Evolutionary conservation across 1,140 invertebrate genomes (phyloP).

Genomic region (Bombus waltoni): DNA sequence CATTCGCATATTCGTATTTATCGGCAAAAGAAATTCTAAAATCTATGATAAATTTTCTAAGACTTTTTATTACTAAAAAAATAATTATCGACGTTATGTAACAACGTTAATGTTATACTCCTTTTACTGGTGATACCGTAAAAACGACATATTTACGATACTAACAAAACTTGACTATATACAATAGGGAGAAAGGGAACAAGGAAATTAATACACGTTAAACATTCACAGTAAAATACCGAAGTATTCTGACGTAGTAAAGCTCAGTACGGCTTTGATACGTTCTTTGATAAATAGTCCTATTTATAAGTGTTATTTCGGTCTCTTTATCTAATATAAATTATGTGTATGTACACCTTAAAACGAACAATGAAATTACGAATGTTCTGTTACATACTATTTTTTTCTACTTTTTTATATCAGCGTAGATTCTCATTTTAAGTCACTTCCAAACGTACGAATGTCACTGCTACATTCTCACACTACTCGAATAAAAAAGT

Average conservation of each 20-base stretch:
- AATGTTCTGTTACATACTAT: slow-evolving; percentile 16
- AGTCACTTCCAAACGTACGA: slow-evolving; percentile 13
- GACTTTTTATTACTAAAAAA: slow-evolving; percentile 61
- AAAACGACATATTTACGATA: slow-evolving; percentile 1
- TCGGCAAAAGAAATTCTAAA: not conserved
- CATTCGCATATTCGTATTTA: not conserved
- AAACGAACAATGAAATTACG: slow-evolving; percentile 16
- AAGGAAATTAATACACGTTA: slow-evolving; percentile 1
- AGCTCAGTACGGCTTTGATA: not conserved
- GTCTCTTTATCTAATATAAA: slow-evolving; percentile 41
- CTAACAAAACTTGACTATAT: slow-evolving; percentile 55
- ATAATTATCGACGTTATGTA: slow-evolving; percentile 54
- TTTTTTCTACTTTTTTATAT: not conserved
- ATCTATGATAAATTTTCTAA: slow-evolving; percentile 22
- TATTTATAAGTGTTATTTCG: slow-evolving; percentile 37
- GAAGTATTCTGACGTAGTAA: slow-evolving; percentile 9
- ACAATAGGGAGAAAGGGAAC: slow-evolving; percentile 24
- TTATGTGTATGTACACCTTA: slow-evolving; percentile 37
- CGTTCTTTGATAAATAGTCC: slow-evolving; percentile 34
- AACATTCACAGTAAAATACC: not conserved
- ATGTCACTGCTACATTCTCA: slow-evolving; percentile 1
- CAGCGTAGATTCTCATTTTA: not conserved
- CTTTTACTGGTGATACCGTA: slow-evolving; percentile 19
- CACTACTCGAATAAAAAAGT: slow-evolving; percentile 13
- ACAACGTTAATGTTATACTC: slow-evolving; percentile 39